Evolutionary conservation across 2,797 vertebrate genomes (phyloP).

Genomic region (Rhadinocentrus ornatus): DNA sequence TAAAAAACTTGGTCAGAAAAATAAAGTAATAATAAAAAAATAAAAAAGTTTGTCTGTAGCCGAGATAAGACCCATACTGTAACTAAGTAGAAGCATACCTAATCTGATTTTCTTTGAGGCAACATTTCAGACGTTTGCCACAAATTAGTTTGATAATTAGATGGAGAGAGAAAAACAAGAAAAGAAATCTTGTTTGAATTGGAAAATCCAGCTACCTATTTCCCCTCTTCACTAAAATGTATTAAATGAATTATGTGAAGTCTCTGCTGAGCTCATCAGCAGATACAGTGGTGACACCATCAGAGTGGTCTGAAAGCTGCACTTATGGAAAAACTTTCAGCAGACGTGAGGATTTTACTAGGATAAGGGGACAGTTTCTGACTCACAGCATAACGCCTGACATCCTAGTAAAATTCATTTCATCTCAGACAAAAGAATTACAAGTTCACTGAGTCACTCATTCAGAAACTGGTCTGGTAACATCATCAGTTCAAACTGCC

Average conservation of each 20-base stretch:
- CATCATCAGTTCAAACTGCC: constrained; percentile 5
- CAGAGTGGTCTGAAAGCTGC: constrained; percentile 8
- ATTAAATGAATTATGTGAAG: constrained; percentile 4
- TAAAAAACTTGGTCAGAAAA: no score
- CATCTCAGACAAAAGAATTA: constrained; percentile 9
- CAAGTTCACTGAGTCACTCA: constrained; percentile 12
- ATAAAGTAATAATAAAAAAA: no score
- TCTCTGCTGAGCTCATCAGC: constrained; percentile 12
- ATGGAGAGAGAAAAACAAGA: neutral
- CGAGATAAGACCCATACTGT: no score
- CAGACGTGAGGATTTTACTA: constrained; percentile 21
- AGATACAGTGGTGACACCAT: neutral
- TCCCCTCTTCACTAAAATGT: neutral
- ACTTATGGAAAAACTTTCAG: neutral
- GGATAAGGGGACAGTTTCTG: constrained; percentile 10
- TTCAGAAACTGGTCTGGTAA: constrained; percentile 3
- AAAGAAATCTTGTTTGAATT: neutral
- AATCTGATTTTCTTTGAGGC: neutral
- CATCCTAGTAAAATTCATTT: constrained; percentile 25
- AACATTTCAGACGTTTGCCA: neutral
- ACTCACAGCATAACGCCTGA: constrained; percentile 10
- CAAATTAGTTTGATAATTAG: neutral
- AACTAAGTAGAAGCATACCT: neutral
- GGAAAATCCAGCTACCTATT: neutral
- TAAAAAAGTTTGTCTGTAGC: neutral